Evolutionary conservation across 2,113 vertebrate genomes (phyloP), one percentile per base, ranked within the genome.

Genomic region (Motacilla alba): DNA sequence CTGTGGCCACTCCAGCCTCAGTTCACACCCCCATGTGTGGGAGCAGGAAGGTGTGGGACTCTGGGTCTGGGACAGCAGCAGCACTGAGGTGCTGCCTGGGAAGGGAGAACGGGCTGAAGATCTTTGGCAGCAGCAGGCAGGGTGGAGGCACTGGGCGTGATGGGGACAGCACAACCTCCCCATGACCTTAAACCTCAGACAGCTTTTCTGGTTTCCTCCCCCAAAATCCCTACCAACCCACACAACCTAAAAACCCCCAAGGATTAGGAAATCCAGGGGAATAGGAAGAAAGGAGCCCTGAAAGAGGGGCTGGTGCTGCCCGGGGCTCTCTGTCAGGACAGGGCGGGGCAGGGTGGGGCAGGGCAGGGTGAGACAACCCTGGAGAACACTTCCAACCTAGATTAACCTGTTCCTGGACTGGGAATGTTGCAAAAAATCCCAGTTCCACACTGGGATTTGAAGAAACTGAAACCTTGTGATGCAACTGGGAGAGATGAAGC

Each of bases 21-120:
- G 13, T 15, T 47, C 11, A 1, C n/a, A 20, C 6, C 10, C 24
- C 24, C 1, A 3, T 3, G 1, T 2, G 14, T 20, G 58, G 46
- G 23, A 79, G 22, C 37, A 44, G 76, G 47, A 53, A 18, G 56
- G 22, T 30, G 35, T 49, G 47, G 24, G 81, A 11, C 43, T 41
- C 43, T 1, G 10, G 49, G 15, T 26, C 46, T 0, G 2, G 73
- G 35, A 39, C 5, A 26, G 64, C 41, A 68, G 52, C 37, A 33
- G 62, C 9, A 8, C 79, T 15, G 7, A 44, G 30, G 43, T 14
- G 49, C 23, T 73, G 41, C 18, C 23, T 3, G 6, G 21, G 37
- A 39, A 44, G 23, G 43, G 20, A 30, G 10, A 18, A 27, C 1
- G 3, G 64, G 66, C 20, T 53, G 58, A 31, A 31, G 70, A 49